A percentile compares a stretch with the other conserved stretches of the same genome.
phyloP scores from a whole-genome alignment of 2,797 vertebrate genomes.

The Apodemus agrarius region DNA sequence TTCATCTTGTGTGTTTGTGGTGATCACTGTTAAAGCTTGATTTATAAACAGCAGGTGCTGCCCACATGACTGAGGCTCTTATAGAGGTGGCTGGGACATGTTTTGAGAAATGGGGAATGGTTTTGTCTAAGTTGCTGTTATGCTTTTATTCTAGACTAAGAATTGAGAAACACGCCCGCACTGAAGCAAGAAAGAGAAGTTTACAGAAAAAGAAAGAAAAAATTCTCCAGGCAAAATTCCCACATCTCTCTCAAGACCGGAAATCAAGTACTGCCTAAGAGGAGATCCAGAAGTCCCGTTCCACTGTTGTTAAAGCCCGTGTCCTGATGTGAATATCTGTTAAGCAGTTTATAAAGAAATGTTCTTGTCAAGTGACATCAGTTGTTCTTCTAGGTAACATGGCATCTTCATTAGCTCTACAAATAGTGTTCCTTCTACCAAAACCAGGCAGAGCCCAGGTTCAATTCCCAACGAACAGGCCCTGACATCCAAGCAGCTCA shows the following conservation, averaged over 20 bases:
- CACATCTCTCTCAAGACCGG: conserved; percentile 77
- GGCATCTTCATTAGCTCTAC: not conserved
- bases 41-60: not conserved
- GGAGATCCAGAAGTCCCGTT: conserved; percentile 27
- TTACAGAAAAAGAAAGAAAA: conserved; percentile 81
- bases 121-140: conserved; percentile 53
- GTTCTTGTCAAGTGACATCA: conserved; percentile 18
- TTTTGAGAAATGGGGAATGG: not conserved
- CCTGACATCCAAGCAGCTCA: not conserved
- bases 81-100: not conserved
- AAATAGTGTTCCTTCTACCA: not conserved
- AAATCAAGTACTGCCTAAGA: conserved; percentile 64
- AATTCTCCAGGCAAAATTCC: conserved; percentile 88
- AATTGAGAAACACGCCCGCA: conserved; percentile 89
- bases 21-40: not conserved
- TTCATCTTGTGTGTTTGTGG: conserved; percentile 2
- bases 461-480: conserved; percentile 13
- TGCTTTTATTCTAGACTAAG: conserved; percentile 89
- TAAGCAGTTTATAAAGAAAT: conserved; percentile 60
- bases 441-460: conserved; percentile 24
- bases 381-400: not conserved
- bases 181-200: conserved; percentile 78
- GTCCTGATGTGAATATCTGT: conserved; percentile 35
- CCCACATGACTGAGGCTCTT: not conserved
- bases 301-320: not conserved